Evolutionary conservation across 2,797 vertebrate genomes (phyloP), one percentile per base, ranked within the genome.

Genomic region (Pyrrhura leucotis): DNA sequence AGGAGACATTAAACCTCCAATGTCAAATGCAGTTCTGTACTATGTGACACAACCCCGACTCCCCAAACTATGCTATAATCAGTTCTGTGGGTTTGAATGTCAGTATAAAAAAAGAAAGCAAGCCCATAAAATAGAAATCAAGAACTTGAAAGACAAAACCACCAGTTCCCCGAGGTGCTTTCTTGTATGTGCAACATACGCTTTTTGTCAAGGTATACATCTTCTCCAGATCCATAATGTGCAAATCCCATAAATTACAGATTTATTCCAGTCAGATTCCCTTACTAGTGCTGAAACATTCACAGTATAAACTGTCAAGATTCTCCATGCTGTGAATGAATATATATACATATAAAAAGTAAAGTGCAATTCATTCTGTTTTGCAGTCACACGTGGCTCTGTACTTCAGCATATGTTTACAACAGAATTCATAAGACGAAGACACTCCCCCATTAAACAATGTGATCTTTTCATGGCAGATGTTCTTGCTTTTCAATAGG

Each of bases 321-420:
- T 47, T 75, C 72, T 54, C 58, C 89, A 79, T 90, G 85, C 88
- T 77, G 80, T 84, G 63, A 94, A 89, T 63, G 33, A 62, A 53
- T 66, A 50, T 53, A 42, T 48, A 59, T 56, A 50, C 31, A 63
- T 69, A 65, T 73, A 91, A 65, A 85, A 90, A 74, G 45, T 96
- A 97, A 97, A 97, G 96, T 97, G 97, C 96, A 94, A 81, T 71
- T 88, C 3, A 1, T 18, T 69, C 28, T 72, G 77, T 71, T 86
- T 73, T 89, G 76, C 74, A 73, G 88, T 78, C 82, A 45, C 33
- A 48, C 21, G 13, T 12, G 25, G 54, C 85, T 88, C 89, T 73
- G 58, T 8, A 25, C 63, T 88, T 76, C 84, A 91, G 84, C 4
- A 7, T 35, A 78, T 19, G 62, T n/a, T 29, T 16, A 23, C 89